Conservation (phyloP, 2,888 invertebrate genomes). For the Drosophila sordidula region DNA sequence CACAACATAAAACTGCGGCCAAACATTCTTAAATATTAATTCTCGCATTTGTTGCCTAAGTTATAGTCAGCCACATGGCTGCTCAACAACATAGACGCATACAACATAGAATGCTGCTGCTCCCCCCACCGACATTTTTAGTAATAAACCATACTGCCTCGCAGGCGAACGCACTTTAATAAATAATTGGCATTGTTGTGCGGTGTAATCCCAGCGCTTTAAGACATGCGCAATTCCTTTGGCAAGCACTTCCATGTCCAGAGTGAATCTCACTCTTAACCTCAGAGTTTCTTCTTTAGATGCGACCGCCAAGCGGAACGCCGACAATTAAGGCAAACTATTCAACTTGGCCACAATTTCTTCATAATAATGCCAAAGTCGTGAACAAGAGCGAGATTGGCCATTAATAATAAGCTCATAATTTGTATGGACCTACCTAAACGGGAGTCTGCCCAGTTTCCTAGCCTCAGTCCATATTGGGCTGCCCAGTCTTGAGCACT, state of each 20-base stretch:
- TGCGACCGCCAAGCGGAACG: slow-evolving; percentile 69
- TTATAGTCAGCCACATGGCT: slow-evolving; percentile 60
- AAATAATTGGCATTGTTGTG: slow-evolving; percentile 77
- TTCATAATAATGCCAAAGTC: slow-evolving; percentile 66
- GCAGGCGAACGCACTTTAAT: slow-evolving; percentile 70
- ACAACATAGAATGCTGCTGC: neutral
- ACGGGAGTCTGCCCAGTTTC: slow-evolving; percentile 43
- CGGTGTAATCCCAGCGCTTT: slow-evolving; percentile 65
- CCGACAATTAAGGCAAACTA: slow-evolving; percentile 76
- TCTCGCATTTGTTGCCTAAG: slow-evolving; percentile 67
- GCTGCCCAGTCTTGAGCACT: slow-evolving; percentile 24
- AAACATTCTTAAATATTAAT: slow-evolving; percentile 73
- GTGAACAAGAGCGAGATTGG: slow-evolving; percentile 44
- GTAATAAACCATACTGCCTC: slow-evolving; percentile 26
- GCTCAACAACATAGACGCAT: slow-evolving; percentile 2
- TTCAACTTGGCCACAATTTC: slow-evolving; percentile 71
- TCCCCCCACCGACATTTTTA: slow-evolving; percentile 7
- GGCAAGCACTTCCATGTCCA: slow-evolving; percentile 7
- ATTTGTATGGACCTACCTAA: slow-evolving; percentile 78
- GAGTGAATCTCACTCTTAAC: slow-evolving; percentile 4
- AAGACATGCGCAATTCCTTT: slow-evolving; percentile 28
- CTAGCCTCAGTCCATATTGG: slow-evolving; percentile 31
- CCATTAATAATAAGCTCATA: slow-evolving; percentile 85
- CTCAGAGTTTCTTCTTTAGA: slow-evolving; percentile 18
- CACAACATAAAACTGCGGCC: slow-evolving; percentile 23